A percentile compares a stretch with the other conserved stretches of the same genome.
These are phyloP conservation scores for Chrysotoxum bicinctum DNA, from an alignment of 2,888 invertebrate species.

Conservation along the genomic window DNA sequence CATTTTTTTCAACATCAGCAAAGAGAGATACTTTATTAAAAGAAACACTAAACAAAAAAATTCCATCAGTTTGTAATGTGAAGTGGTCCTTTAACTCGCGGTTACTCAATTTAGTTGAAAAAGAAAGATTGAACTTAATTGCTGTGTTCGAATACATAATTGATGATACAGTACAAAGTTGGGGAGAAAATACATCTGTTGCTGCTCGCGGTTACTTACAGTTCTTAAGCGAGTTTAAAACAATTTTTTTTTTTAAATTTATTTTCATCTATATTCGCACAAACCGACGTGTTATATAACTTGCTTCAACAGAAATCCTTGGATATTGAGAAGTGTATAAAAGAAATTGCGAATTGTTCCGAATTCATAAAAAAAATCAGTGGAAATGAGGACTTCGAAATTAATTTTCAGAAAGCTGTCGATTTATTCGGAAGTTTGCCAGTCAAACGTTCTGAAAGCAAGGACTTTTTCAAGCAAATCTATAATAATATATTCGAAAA, in stretches of 20 bases:
- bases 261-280: constrained; percentile 25
- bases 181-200: constrained; percentile 36
- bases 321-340: constrained; percentile 38
- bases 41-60: constrained; percentile 32
- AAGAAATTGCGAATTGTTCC: constrained; percentile 33
- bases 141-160: constrained; percentile 36
- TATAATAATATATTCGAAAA: constrained; percentile 26
- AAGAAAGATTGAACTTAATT: constrained; percentile 47
- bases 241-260: constrained; percentile 39
- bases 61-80: no score
- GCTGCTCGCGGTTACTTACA: constrained; percentile 34
- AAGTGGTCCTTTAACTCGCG: constrained; percentile 35
- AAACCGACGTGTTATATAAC: constrained; percentile 37
- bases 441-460: constrained; percentile 26
- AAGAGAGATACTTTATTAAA: no score
- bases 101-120: constrained; percentile 38
- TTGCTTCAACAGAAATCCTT: constrained; percentile 40
- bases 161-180: constrained; percentile 28
- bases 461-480: constrained; percentile 30
- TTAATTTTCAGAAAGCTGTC: constrained; percentile 29
- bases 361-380: constrained; percentile 39
- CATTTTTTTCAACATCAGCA: no score
- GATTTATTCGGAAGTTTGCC: constrained; percentile 28
- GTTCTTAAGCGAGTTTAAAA: constrained; percentile 42
- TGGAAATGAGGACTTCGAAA: constrained; percentile 31